Evolutionary conservation across 2,113 vertebrate genomes (phyloP).

Genomic region (Chiloscyllium plagiosum): DNA sequence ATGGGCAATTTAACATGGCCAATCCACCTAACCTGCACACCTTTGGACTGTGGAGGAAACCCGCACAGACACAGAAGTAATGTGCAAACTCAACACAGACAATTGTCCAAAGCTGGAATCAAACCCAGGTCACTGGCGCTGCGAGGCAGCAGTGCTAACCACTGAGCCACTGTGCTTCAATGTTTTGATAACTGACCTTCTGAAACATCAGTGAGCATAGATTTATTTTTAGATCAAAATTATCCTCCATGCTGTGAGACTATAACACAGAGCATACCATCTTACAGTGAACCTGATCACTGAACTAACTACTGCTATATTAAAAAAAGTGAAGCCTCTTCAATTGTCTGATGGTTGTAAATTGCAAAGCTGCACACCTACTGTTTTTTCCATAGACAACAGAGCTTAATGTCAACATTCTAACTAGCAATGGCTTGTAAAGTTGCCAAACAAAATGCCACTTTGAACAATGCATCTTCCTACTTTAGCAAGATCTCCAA

Average conservation of each 20-base stretch:
- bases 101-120: too few relatives aligned
- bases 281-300: not conserved
- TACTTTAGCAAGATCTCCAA: not conserved
- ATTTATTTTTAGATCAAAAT: not conserved
- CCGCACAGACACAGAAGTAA: too few relatives aligned
- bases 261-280: not conserved
- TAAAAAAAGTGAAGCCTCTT: too few relatives aligned
- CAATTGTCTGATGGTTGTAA: not conserved
- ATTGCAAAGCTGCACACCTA: not conserved
- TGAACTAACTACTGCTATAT: too few relatives aligned
- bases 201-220: not conserved
- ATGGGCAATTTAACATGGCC: too few relatives aligned
- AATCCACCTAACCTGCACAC: too few relatives aligned
- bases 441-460: not conserved
- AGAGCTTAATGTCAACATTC: not conserved
- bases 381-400: not conserved
- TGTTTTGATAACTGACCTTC: not conserved
- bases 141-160: too few relatives aligned
- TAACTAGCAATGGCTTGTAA: not conserved
- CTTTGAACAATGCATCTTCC: not conserved
- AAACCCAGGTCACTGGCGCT: too few relatives aligned
- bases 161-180: too few relatives aligned
- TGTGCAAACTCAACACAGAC: too few relatives aligned
- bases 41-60: too few relatives aligned
- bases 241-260: not conserved